Evolutionary conservation across 2,113 vertebrate species (phyloP).

Genomic region (zebrafish (Danio rerio)): DNA sequence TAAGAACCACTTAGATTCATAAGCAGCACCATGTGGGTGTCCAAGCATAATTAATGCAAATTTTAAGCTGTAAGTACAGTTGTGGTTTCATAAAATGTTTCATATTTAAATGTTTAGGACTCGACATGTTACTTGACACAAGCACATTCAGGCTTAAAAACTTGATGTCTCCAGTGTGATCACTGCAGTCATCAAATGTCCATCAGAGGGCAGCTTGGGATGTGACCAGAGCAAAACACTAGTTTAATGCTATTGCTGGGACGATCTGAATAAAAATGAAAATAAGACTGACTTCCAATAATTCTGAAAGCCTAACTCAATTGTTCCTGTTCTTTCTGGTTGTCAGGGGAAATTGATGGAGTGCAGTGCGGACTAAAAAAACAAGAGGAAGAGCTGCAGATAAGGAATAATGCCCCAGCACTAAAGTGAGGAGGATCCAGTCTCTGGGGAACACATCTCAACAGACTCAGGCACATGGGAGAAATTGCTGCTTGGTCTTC

Average conservation of each 20-base stretch:
- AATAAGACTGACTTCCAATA: constrained; percentile 57
- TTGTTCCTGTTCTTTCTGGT: constrained; percentile 56
- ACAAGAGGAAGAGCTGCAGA: constrained; percentile 56
- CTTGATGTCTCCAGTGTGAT: not conserved
- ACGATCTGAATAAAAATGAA: constrained; percentile 51
- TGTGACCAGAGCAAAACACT: not conserved
- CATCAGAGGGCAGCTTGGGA: constrained; percentile 1
- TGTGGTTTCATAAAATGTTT: constrained; percentile 5
- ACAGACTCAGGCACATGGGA: constrained; percentile 44
- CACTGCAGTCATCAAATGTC: constrained; percentile 36
- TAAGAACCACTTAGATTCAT: not conserved
- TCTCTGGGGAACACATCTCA: constrained; percentile 54
- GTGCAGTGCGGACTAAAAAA: constrained; percentile 57
- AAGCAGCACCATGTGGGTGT: not conserved
- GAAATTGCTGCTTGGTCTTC: constrained; percentile 51
- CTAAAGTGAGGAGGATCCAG: constrained; percentile 51
- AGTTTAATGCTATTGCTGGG: constrained; percentile 47
- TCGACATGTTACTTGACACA: constrained; percentile 13
- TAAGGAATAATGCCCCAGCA: constrained; percentile 56
- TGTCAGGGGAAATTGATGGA: constrained; percentile 59
- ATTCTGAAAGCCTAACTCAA: constrained; percentile 61
- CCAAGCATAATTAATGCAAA: constrained; percentile 5
- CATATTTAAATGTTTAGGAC: not conserved
- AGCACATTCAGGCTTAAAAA: constrained; percentile 10
- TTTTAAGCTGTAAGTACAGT: not conserved